Base-by-base conservation (phyloP, 2,797 vertebrate genomes). In the Iguana delicatissima region DNA sequence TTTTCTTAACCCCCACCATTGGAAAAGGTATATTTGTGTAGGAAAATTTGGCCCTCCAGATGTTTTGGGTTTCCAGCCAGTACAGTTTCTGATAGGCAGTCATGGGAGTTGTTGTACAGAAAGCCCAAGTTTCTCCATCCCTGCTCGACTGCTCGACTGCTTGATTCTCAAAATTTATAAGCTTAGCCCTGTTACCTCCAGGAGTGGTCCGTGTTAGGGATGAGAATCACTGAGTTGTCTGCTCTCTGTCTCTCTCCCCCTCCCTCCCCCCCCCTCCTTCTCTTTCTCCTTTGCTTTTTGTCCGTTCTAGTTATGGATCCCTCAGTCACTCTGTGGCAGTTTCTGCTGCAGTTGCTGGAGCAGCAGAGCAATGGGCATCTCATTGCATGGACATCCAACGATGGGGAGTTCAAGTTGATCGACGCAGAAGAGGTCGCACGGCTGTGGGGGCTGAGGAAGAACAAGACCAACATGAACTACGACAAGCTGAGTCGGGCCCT, bases 391-490 rank as follows among this genome's bases (percentile, higher is more conserved):
- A 99, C 98, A 0, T 98, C 98, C 20, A 97, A 97, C 84, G 98
- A 99, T 2, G 98, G 98, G 1, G 98, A 99, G 95, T 99, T 99
- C 96, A 99, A 99, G 96, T 97, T 99, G 93, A 97, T 98, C 91
- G 98, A 99, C 0, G 98, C 98, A 0, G 98, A 99, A 95, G 98
- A 99, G 95, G 98, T 99, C 62, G 98, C 98, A 0, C 97, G 98
- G 0, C 97, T 99, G 24, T 99, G 98, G 98, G 98, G 98, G 4
- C 98, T 98, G 32, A 98, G 98, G 91, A 99, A 99, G 95, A 99
- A 99, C 96, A 99, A 99, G 92, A 98, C 98, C 97, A 99, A 99
- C 97, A 99, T 99, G 98, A 99, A 98, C 95, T 99, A 99, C 0
- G 98, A 99, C 96, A 99, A 91, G 59, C 90, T 91, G 62, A 91